Base-by-base conservation (phyloP, 2,888 invertebrate species). In the Lithophane ornitopus region DNA sequence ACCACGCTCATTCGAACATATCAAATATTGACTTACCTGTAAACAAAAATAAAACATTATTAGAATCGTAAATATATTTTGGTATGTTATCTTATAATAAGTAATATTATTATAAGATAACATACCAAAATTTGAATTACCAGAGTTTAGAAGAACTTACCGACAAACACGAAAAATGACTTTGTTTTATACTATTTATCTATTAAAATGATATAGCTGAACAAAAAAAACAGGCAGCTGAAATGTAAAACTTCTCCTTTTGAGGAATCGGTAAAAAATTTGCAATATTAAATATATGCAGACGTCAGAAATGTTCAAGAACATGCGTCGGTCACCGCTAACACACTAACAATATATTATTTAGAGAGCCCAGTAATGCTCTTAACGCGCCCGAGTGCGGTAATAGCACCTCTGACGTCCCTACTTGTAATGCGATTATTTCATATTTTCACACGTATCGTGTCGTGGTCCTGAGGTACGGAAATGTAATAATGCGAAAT, bases 341-440 rank as follows among this genome's bases (percentile, higher is more conserved):
- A 74, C 49, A 58, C 66, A 34, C 54, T 52, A 70, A 76, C 63
- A 83, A 83, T 79, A 79, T 72, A 78, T 78, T 87, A 85, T 89
- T 88, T 87, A 87, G 82, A 86, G 86, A 82, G 81, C 80, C 62
- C 46, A 70, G 76, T 89, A 89, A 89, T 87, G 87, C 87, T 87
- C 88, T 89, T 89, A 89, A 85, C 82, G 78, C 80, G 72, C 65
- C 56, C 76, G 78, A 78, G 85, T 84, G 76, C 78, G 78, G 84
- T 83, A 76, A 85, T 78, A 82, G 81, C 76, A 70, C 66, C 74
- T 66, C 74, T 71, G 74, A 71, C 82, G 83, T 82, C 77, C 78
- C 78, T 81, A 85, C 82, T 87, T 86, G 81, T 87, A 87, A 86
- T 86, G 72, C 83, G 87, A 86, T 86, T 87, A 87, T 85, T 80